Base-by-base conservation (phyloP, 2,113 vertebrate genomes). In the Gavialis gangeticus region DNA sequence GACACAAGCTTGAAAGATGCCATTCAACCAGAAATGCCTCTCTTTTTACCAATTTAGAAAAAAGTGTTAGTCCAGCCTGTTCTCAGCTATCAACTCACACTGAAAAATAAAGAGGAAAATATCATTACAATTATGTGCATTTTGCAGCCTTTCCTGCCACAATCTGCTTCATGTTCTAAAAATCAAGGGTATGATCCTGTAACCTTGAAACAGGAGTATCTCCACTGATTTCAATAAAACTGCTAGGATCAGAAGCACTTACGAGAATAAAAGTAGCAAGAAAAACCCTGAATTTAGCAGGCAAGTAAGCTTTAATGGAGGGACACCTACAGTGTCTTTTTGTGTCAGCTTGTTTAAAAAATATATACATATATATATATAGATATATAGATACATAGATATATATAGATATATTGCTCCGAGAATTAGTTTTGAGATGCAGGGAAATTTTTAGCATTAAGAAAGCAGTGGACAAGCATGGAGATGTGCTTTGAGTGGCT, bases 11-110 rank as follows among this genome's bases (percentile, higher is more conserved):
- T 3, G 19, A 80, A 82, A 63, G 46, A 55, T 4, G 28, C 18
- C 25, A 10, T 60, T 67, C n/a, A 8, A 82, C 19, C 19, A 69
- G 30, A 0, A 5, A 79, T 6, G 46, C 73, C 62, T 67, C 62
- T 67, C 2, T 4, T 27, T 24, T 25, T 69, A 58, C 60, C 5
- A 94, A 73, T 67, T 71, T 1, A 2, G 28, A 82, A 89, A 60
- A 0, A 1, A 3, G 0, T 3, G 21, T 83, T 89, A 63, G 82
- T 25, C 60, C 57, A 82, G 22, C 69, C 1, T 4, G 14, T 19
- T 57, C 91, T 82, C 64, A 37, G 30, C 30, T 82, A 55, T 13
- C 34, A 64, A 4, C 18, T 90, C 56, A 87, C 57, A 24, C 10
- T 22, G 30, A 30, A 75, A 89, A 46, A 85, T 24, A 91, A 87